Evolutionary conservation across 1,140 invertebrate genomes (phyloP), one percentile per base, ranked within the genome.

Genomic region (Hirudo medicinalis): DNA sequence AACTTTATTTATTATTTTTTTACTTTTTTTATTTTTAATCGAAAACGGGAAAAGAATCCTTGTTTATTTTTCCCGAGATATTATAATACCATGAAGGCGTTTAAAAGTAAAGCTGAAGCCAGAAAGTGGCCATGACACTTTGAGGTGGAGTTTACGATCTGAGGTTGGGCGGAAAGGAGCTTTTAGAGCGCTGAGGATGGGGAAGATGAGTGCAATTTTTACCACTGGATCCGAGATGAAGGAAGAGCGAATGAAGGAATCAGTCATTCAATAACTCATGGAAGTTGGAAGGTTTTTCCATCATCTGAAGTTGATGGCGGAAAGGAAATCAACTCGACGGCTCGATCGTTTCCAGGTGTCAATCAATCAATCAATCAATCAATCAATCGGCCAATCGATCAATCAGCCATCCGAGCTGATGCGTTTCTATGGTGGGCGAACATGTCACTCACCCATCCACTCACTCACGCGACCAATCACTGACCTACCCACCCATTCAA

Each of bases 331-430:
- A 17, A 5, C 43, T 49, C 43, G 43, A 49, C 15, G 1, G 15
- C 15, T 17, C 43, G 15, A 15, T 17, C 43, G 43, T 49, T 49
- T 49, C 43, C 43, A 49, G 4, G 43, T 13, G 43, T 13, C 43
- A 49, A 49, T 63, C 29, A 22, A 63, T 63, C 57, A 63, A 25
- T 63, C 57, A 22, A 8, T 63, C 57, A 63, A 63, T 63, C 57
- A 63, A 63, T 63, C 57, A 63, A 63, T 57, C 54, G 25, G 20
- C 17, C 57, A 63, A 32, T 63, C 57, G 19, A 5, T 63, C 29
- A 63, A 63, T 32, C 57, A 57, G 9, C 9, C 20, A 36, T 36
- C 6, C 32, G n/a, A n/a, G n/a, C n/a, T n/a, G n/a, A n/a, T n/a
- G n/a, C n/a, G n/a, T n/a, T n/a, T n/a, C n/a, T n/a, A n/a, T n/a